Evolutionary conservation across 2,113 vertebrate genomes (phyloP).

Genomic region (Pycnonotus jocosus): DNA sequence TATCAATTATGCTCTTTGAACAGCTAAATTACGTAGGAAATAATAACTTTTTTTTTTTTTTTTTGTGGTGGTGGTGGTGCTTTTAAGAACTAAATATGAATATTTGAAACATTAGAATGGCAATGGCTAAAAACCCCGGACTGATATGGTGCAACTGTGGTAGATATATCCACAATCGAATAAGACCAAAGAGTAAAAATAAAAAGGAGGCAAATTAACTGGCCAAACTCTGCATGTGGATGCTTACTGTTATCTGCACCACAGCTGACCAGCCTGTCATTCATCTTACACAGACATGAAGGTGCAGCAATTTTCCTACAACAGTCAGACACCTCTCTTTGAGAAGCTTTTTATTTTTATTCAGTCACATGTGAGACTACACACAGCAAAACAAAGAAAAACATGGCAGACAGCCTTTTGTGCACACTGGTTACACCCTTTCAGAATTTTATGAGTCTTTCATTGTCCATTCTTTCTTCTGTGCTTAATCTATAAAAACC

Average conservation of each 20-base stretch:
- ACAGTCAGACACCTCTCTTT: neutral
- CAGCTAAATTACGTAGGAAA: neutral
- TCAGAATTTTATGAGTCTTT: neutral
- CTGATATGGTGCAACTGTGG: accelerated
- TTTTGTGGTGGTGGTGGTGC: neutral
- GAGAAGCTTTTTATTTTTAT: neutral
- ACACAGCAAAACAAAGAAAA: neutral
- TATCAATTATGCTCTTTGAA: neutral
- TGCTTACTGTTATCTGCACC: neutral
- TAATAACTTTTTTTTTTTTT: neutral
- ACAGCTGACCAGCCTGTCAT: neutral
- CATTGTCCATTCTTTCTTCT: neutral
- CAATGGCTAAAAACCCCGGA: neutral
- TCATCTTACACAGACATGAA: accelerated
- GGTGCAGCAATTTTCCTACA: neutral
- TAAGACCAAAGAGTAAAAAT: neutral
- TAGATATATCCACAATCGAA: neutral
- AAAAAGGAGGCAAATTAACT: neutral
- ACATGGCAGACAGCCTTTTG: neutral
- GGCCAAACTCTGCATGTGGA: neutral
- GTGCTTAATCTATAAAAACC: neutral
- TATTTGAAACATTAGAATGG: neutral
- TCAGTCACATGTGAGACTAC: neutral
- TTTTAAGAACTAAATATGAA: neutral
- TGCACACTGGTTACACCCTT: neutral